Conservation (phyloP, 2,113 vertebrate species). For the Acanthisitta chloris region DNA sequence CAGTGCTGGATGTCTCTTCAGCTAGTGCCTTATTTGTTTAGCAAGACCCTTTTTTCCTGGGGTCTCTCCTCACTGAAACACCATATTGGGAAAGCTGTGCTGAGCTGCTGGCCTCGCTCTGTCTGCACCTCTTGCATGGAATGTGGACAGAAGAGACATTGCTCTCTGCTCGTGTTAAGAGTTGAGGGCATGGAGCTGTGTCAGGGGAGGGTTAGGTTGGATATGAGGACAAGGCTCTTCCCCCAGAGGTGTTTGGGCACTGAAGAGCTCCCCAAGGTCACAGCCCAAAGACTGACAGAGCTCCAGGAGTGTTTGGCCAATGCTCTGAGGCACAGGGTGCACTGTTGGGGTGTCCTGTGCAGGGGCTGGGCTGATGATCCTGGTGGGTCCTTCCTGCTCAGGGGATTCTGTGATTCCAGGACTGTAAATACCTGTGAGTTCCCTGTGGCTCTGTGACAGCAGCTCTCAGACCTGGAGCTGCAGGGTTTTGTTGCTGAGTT, state of each 20-base stretch:
- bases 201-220: neutral
- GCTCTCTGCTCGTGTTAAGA: neutral
- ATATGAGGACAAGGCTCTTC: neutral
- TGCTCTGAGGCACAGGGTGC: neutral
- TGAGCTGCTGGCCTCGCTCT: rapidly evolving
- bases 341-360: neutral
- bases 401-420: neutral
- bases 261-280: neutral
- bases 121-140: neutral
- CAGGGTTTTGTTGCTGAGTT: rapidly evolving
- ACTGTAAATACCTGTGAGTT: neutral
- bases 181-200: neutral
- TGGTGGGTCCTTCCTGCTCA: neutral
- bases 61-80: neutral
- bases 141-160: neutral
- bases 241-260: neutral
- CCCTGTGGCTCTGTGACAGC: neutral
- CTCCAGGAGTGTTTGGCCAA: neutral
- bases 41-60: neutral
- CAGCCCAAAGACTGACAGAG: neutral
- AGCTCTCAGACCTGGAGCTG: neutral
- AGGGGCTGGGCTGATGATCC: neutral
- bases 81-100: neutral
- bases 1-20: neutral
- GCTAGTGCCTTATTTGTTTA: neutral